These are phyloP conservation scores for Drosophila sp. DNA, from an alignment of 1,140 invertebrate genomes.

Conservation along the genomic window DNA sequence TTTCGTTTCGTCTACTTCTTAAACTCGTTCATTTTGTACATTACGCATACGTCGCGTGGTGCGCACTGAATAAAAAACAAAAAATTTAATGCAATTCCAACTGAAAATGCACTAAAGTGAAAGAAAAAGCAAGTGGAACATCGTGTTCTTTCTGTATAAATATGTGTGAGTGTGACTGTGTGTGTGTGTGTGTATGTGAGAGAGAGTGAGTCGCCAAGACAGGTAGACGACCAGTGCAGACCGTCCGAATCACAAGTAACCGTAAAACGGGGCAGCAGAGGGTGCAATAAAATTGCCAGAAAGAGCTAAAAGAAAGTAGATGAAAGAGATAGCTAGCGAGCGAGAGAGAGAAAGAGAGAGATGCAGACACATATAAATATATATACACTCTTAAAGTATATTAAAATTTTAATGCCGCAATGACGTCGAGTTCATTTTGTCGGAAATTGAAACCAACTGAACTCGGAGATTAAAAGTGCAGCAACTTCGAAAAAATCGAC, in stretches of 20 bases:
- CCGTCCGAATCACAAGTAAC: constrained; percentile 17
- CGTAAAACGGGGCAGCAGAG: constrained; percentile 4
- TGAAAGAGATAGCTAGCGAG: no score
- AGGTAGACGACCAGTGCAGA: constrained; percentile 16
- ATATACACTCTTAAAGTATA: neutral
- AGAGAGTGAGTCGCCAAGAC: constrained; percentile 27
- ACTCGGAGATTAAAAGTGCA: no score
- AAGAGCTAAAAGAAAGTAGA: neutral
- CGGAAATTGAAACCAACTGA: neutral
- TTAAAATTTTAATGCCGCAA: neutral
- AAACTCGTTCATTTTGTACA: constrained; percentile 7
- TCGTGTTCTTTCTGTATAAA: neutral
- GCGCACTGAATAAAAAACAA: constrained; percentile 3
- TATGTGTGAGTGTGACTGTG: neutral
- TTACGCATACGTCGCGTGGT: constrained; percentile 52
- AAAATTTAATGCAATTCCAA: constrained; percentile 45
- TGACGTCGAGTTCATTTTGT: neutral
- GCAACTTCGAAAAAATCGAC: no score
- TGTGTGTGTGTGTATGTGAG: neutral
- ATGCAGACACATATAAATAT: neutral
- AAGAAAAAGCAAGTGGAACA: constrained; percentile 23
- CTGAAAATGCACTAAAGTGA: constrained; percentile 20
- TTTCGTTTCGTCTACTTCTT: neutral
- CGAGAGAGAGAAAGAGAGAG: neutral
- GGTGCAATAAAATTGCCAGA: constrained; percentile 10